phyloP scores from a whole-genome alignment of 1,140 invertebrate genomes.

The Archegozetes longisetosus region DNA sequence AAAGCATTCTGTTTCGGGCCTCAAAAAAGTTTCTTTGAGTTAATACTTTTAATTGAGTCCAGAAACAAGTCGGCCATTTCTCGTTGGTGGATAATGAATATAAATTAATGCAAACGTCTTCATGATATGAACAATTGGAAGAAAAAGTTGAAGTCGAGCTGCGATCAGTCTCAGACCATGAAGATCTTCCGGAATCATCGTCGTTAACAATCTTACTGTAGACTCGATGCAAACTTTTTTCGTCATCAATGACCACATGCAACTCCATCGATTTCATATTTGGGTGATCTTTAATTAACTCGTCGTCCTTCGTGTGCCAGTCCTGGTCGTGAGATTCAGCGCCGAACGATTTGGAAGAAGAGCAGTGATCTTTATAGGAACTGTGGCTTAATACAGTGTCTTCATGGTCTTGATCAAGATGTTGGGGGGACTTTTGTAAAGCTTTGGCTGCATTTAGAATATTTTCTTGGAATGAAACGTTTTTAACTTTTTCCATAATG shows the following conservation, averaged over 20 bases:
- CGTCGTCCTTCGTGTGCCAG: neutral
- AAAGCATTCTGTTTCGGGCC: conserved; percentile 55
- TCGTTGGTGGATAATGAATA: neutral
- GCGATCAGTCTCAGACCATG: conserved; percentile 49
- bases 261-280: neutral
- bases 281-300: neutral
- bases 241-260: neutral
- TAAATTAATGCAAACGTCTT: neutral
- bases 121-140: conserved; percentile 37
- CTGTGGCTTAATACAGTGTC: neutral
- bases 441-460: conserved; percentile 47
- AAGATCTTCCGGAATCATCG: conserved; percentile 41
- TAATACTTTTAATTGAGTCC: conserved; percentile 59
- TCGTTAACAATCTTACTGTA: conserved; percentile 32
- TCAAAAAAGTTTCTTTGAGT: conserved; percentile 62
- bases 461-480: conserved; percentile 46
- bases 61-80: conserved; percentile 60
- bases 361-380: neutral
- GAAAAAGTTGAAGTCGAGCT: conserved; percentile 44
- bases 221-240: conserved; percentile 3
- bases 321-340: neutral
- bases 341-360: neutral
- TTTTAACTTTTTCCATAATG: conserved; percentile 43
- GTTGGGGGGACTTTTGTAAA: conserved; percentile 21
- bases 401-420: neutral